Percentiles rank a stretch among this genome's conserved stretches.
Evolutionary conservation across 2,888 invertebrate genomes (phyloP).

Genomic region (Plagodis dolabraria): DNA sequence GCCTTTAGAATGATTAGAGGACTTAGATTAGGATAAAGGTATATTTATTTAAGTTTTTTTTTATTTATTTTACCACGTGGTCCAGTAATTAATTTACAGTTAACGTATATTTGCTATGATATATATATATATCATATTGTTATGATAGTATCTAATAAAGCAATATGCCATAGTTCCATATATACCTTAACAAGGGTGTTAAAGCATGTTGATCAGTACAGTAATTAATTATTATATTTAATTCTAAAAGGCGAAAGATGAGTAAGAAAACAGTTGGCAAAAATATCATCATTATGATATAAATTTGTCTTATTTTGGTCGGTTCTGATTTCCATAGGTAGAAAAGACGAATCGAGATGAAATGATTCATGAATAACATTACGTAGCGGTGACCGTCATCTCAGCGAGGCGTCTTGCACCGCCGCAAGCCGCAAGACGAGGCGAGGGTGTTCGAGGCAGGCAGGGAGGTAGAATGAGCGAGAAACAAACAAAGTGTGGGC

Average conservation of each 20-base stretch:
- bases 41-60: no score
- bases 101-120: no score
- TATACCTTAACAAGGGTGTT: no score
- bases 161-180: no score
- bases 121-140: no score
- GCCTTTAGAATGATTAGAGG: no score
- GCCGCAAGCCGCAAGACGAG: constrained; percentile 24
- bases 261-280: constrained; percentile 34
- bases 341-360: constrained; percentile 67
- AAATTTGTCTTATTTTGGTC: constrained; percentile 48
- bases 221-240: no score
- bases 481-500: constrained; percentile 81
- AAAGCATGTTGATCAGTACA: no score
- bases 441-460: constrained; percentile 36
- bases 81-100: no score
- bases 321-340: constrained; percentile 66
- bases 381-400: constrained; percentile 56
- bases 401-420: constrained; percentile 47
- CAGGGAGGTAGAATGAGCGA: constrained; percentile 80
- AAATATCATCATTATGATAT: constrained; percentile 65
- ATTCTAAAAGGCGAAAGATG: background rate
- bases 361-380: constrained; percentile 76
- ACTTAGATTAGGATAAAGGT: no score
- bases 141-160: no score
- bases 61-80: no score